These are phyloP conservation scores for Sebastes hubbsi DNA, from an alignment of 2,797 vertebrate genomes.

Conservation along the genomic window DNA sequence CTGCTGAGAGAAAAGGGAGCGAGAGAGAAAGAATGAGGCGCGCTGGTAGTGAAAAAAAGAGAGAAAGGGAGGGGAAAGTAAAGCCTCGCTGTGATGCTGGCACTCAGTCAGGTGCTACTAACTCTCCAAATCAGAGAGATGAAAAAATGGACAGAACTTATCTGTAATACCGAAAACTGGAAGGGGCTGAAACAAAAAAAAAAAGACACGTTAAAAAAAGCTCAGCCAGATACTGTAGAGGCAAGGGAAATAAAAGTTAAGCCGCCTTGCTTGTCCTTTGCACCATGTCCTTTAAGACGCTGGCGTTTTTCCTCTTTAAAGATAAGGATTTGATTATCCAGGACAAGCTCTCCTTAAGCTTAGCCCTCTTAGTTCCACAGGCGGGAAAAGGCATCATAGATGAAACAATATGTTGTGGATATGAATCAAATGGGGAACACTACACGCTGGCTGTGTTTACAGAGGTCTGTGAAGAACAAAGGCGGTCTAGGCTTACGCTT, in stretches of 20 bases:
- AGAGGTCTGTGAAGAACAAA: conserved; percentile 67
- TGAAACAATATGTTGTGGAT: conserved; percentile 58
- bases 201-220: not conserved
- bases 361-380: conserved; percentile 43
- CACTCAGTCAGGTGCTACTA: conserved; percentile 45
- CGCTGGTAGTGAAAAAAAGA: conserved; percentile 16
- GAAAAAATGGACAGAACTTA: conserved; percentile 29
- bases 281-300: conserved; percentile 52
- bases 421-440: conserved; percentile 47
- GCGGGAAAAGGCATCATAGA: conserved; percentile 29
- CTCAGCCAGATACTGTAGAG: conserved; percentile 21
- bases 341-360: conserved; percentile 59
- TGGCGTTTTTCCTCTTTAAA: conserved; percentile 42
- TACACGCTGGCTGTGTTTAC: conserved; percentile 45
- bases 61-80: conserved; percentile 8
- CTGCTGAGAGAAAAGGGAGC: conserved; percentile 41
- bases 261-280: conserved; percentile 52
- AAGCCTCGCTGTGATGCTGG: conserved; percentile 55
- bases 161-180: conserved; percentile 44
- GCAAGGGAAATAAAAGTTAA: conserved; percentile 52
- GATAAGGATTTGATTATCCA: conserved; percentile 69
- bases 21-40: conserved; percentile 24
- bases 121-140: conserved; percentile 31
- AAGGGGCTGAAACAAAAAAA: conserved; percentile 24
- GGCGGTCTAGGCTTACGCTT: conserved; percentile 59